Evolutionary conservation across 2,113 vertebrate genomes (phyloP), one percentile per base, ranked within the genome.

Genomic region (Hemibagrus wyckioides): DNA sequence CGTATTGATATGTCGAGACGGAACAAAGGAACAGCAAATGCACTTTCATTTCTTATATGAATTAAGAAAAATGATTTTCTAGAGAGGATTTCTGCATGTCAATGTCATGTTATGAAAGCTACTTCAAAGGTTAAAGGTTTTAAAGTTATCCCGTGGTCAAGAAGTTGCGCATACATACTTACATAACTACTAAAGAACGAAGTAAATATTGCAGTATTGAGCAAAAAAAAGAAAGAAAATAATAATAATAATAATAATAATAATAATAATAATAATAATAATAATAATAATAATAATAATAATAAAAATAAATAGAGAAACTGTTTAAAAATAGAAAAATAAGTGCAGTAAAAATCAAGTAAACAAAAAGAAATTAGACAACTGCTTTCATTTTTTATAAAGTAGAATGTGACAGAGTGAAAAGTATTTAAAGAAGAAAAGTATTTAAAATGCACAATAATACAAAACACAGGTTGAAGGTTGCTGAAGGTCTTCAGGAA

Each of bases 1-100:
- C 63, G 50, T 89, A 75, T 86, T 77, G 54, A 67, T 79, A 77
- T 61, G 76, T 63, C 33, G 48, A 59, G 69, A 71, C 52, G 39
- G 75, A 80, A 76, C 54, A 87, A 61, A 73, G 21, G 23, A n/a
- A 67, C 30, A 15, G 56, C 67, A 65, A 71, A 82, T 50, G 54
- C 65, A 75, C 13, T 17, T 61, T 36, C 8, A 54, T 69, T 30
- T 21, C 69, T 82, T 36, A n/a, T 50, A 28, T 82, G 25, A 36
- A 87, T 87, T 61, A 25, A 7, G 19, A 71, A 73, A 73, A 63
- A 63, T 39, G 11, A n/a, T 76, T 28, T n/a, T 19, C 30, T 14
- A 36, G 41, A 6, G 9, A 83, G 30, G 52, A 9, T 52, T 13
- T 10, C 14, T 63, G 39, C 41, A 59, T 41, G 54, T 33, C 23